Percentiles rank a stretch among this genome's conserved stretches.
Conservation (phyloP, 1,140 invertebrate species). For the Zelostemma sp. region DNA sequence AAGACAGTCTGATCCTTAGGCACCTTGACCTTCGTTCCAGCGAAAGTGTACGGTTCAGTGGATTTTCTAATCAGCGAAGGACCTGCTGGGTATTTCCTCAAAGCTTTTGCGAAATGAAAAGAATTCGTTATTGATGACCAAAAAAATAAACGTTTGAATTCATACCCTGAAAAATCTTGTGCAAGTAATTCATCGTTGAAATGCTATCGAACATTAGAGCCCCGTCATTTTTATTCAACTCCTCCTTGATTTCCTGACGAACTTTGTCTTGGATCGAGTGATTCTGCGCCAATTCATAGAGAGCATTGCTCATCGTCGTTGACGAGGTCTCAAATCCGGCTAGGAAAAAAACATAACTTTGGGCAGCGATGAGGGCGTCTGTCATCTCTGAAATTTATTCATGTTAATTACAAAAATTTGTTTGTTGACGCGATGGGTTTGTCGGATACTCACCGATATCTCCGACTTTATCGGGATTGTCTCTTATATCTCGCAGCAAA, state of each 20-base stretch:
- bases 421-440: too few relatives aligned
- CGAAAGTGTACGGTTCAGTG: too few relatives aligned
- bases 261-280: conserved; percentile 70
- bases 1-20: too few relatives aligned
- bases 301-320: conserved; percentile 64
- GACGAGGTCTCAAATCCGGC: conserved; percentile 75
- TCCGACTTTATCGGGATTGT: neutral
- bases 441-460: neutral
- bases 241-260: conserved; percentile 65
- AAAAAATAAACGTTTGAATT: neutral
- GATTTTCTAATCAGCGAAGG: too few relatives aligned
- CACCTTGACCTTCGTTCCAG: too few relatives aligned
- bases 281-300: conserved; percentile 70
- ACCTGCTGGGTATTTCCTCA: too few relatives aligned
- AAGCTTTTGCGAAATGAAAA: too few relatives aligned
- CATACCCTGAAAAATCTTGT: conserved; percentile 53
- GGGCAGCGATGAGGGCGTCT: conserved; percentile 53
- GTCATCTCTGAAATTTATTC: conserved; percentile 51
- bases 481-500: too few relatives aligned
- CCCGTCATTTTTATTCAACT: conserved; percentile 39
- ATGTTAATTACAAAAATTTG: neutral
- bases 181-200: conserved; percentile 50
- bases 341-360: conserved; percentile 67
- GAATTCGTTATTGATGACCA: too few relatives aligned
- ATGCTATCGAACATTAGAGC: conserved; percentile 41